Evolutionary conservation across 2,888 invertebrate species (phyloP).

Genomic region (Glaucopsyche alexis): DNA sequence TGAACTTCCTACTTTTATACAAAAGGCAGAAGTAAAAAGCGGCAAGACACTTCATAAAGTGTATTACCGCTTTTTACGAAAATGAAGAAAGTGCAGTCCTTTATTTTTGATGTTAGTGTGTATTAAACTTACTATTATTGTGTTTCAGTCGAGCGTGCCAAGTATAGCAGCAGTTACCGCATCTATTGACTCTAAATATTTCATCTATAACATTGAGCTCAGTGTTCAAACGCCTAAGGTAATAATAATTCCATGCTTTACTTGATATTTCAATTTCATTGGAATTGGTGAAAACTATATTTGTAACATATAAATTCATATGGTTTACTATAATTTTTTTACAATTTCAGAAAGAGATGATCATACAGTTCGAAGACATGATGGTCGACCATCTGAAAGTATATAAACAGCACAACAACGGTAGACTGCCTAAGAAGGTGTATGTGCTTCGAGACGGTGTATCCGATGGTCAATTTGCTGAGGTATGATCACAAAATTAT

Average conservation of each 20-base stretch:
- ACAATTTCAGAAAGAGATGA: constrained; percentile 82
- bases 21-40: no score
- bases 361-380: constrained; percentile 85
- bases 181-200: constrained; percentile 84
- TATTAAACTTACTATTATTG: constrained; percentile 4
- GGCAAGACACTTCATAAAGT: no score
- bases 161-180: constrained; percentile 89
- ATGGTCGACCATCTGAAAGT: constrained; percentile 82
- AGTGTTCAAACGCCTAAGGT: constrained; percentile 86
- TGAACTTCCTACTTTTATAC: no score
- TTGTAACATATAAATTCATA: background rate
- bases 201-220: constrained; percentile 86
- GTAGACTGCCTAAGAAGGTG: constrained; percentile 80
- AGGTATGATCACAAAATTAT: constrained; percentile 58
- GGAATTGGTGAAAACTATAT: background rate
- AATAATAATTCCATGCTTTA: constrained; percentile 28
- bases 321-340: background rate
- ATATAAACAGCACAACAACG: constrained; percentile 76
- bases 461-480: constrained; percentile 89
- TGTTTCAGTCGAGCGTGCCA: constrained; percentile 69
- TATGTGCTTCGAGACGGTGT: constrained; percentile 93
- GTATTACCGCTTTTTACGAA: background rate
- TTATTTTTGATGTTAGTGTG: background rate
- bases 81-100: background rate
- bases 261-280: background rate